Conservation (phyloP, 2,113 vertebrate species). For the Peucedramus taeniatus region DNA sequence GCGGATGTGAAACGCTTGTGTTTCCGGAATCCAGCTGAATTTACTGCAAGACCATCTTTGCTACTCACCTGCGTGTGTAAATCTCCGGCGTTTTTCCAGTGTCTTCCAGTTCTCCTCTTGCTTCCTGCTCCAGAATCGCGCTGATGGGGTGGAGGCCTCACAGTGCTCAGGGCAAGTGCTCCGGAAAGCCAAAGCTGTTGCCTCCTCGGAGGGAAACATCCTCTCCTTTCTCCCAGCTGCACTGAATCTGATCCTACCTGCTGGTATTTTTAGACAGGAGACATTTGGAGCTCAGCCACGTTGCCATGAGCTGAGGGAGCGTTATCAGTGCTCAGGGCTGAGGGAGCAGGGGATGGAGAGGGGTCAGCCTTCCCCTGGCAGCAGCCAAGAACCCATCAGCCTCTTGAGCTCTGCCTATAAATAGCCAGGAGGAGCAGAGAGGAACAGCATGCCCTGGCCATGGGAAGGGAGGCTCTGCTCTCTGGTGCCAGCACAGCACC, state of each 20-base stretch:
- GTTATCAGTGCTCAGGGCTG: neutral
- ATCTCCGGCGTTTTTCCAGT: neutral
- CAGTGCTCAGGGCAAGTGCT: neutral
- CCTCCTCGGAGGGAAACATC: neutral
- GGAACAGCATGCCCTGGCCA: neutral
- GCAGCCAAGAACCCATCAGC: neutral
- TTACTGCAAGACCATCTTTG: neutral
- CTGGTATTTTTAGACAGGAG: neutral
- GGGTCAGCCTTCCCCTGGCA: neutral
- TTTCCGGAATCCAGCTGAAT: neutral
- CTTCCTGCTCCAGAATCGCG: accelerated
- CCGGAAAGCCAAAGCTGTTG: neutral
- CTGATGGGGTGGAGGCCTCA: neutral
- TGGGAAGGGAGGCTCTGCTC: neutral
- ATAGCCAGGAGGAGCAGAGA: neutral
- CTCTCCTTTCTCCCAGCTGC: neutral
- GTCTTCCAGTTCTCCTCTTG: neutral
- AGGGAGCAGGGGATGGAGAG: neutral
- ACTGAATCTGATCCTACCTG: neutral
- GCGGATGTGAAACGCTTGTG: neutral
- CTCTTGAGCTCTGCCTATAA: neutral
- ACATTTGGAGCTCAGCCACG: neutral
- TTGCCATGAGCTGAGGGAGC: accelerated
- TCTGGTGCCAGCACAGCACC: neutral
- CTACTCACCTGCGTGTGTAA: neutral